These are phyloP conservation scores for Centropristis striata DNA, from an alignment of 2,113 vertebrate species.

Conservation along the genomic window DNA sequence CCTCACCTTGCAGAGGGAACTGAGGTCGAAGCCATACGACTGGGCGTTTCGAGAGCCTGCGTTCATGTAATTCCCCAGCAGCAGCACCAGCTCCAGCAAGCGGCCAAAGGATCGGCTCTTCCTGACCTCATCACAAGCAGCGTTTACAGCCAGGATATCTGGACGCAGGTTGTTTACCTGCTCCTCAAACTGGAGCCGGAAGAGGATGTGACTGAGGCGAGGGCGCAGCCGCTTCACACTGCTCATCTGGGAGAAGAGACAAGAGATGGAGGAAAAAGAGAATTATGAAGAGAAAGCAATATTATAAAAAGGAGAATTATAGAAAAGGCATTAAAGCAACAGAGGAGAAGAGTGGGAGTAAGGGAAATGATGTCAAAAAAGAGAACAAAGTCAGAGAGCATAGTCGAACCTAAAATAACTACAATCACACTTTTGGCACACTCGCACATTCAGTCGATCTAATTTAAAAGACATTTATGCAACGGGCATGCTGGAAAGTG, in stretches of 20 bases:
- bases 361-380: slow-evolving; percentile 6
- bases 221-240: slow-evolving; percentile 92
- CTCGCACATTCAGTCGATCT: slow-evolving; percentile 56
- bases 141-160: slow-evolving; percentile 95
- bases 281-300: neutral
- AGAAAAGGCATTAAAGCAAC: slow-evolving; percentile 4
- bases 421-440: slow-evolving; percentile 56
- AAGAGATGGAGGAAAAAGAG: slow-evolving; percentile 60
- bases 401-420: slow-evolving; percentile 58
- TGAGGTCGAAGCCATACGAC: slow-evolving; percentile 96
- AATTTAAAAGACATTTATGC: slow-evolving; percentile 78
- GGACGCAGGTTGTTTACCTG: slow-evolving; percentile 95
- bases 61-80: slow-evolving; percentile 99
- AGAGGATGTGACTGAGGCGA: slow-evolving; percentile 96
- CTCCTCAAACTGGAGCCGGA: slow-evolving; percentile 98
- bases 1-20: slow-evolving; percentile 97
- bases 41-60: slow-evolving; percentile 96
- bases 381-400: slow-evolving; percentile 40
- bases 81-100: slow-evolving; percentile 94
- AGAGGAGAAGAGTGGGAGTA: neutral
- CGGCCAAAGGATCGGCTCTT: slow-evolving; percentile 93
- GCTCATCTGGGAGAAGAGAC: slow-evolving; percentile 91
- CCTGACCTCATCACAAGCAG: slow-evolving; percentile 95
- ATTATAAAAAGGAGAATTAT: slow-evolving; percentile 69
- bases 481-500: slow-evolving; percentile 68